Conservation (phyloP, 2,888 invertebrate species). For the Chirona hameri region DNA sequence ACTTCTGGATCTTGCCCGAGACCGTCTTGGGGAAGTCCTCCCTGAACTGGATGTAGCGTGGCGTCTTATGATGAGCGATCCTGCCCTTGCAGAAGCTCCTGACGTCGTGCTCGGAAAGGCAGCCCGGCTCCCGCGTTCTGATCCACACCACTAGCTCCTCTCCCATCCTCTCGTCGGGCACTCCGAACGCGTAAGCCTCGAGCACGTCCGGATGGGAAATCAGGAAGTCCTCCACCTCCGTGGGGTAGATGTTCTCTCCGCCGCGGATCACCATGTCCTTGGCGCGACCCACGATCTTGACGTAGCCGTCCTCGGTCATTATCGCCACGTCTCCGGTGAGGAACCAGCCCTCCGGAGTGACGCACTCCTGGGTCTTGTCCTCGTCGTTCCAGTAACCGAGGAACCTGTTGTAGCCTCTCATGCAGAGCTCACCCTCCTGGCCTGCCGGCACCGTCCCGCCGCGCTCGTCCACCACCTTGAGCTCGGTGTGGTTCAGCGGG, state of each 20-base stretch:
- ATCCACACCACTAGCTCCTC: slow-evolving; percentile 65
- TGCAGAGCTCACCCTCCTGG: slow-evolving; percentile 43
- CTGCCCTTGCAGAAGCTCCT: slow-evolving; percentile 59
- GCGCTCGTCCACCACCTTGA: no score
- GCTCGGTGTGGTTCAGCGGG: slow-evolving; percentile 37
- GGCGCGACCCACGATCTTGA: slow-evolving; percentile 64
- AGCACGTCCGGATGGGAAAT: slow-evolving; percentile 66
- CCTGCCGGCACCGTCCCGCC: no score
- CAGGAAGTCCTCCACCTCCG: slow-evolving; percentile 69
- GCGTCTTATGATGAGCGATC: slow-evolving; percentile 40
- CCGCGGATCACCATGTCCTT: slow-evolving; percentile 77
- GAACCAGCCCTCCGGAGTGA: slow-evolving; percentile 69
- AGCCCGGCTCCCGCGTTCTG: slow-evolving; percentile 58
- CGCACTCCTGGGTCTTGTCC: slow-evolving; percentile 64
- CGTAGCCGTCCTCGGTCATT: slow-evolving; percentile 65
- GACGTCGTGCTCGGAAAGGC: slow-evolving; percentile 55
- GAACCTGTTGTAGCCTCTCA: slow-evolving; percentile 74
- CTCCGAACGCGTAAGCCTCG: slow-evolving; percentile 72
- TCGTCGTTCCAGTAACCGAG: no score
- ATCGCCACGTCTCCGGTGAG: slow-evolving; percentile 51
- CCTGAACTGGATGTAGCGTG: no score
- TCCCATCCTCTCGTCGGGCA: slow-evolving; percentile 65
- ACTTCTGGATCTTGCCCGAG: no score
- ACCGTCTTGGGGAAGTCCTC: no score
- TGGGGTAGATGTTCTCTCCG: slow-evolving; percentile 77